Evolutionary conservation across 1,140 invertebrate genomes (phyloP).

Genomic region (Drosophila pectinifera): DNA sequence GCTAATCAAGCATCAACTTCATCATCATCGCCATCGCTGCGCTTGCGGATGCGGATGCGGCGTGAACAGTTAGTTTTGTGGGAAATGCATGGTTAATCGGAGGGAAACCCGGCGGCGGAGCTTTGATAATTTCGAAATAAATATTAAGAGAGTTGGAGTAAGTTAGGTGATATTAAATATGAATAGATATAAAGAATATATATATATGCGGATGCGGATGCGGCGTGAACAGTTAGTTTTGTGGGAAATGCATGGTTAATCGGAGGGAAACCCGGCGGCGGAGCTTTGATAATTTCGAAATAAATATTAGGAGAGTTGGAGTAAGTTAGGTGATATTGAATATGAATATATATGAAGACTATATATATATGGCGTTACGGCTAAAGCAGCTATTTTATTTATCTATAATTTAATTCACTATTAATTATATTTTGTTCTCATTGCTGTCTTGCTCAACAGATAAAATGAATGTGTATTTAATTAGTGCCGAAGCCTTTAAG

Average conservation of each 20-base stretch:
- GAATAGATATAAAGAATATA: too few species aligned
- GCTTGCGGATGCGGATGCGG: constrained; percentile 38
- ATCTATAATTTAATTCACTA: too few species aligned
- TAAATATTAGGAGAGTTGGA: constrained; percentile 1
- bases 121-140: constrained; percentile 23
- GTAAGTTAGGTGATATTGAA: too few species aligned
- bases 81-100: constrained; percentile 32
- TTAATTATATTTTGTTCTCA: too few species aligned
- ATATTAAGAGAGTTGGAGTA: constrained; percentile 7
- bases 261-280: constrained; percentile 25
- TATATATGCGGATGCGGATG: constrained; percentile 28
- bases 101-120: constrained; percentile 19
- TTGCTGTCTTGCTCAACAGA: too few species aligned
- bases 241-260: constrained; percentile 31
- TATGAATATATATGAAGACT: too few species aligned
- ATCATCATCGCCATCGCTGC: constrained; percentile 32
- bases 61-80: constrained; percentile 39
- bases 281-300: constrained; percentile 21
- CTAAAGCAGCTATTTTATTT: too few species aligned
- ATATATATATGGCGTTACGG: too few species aligned
- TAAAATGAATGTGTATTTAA: too few species aligned
- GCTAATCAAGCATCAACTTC: constrained; percentile 75
- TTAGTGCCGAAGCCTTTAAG: too few species aligned
- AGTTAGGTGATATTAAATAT: too few species aligned
- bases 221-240: constrained; percentile 42